Conservation (phyloP, 2,113 vertebrate genomes). For the Myrmophylax atrothorax region DNA sequence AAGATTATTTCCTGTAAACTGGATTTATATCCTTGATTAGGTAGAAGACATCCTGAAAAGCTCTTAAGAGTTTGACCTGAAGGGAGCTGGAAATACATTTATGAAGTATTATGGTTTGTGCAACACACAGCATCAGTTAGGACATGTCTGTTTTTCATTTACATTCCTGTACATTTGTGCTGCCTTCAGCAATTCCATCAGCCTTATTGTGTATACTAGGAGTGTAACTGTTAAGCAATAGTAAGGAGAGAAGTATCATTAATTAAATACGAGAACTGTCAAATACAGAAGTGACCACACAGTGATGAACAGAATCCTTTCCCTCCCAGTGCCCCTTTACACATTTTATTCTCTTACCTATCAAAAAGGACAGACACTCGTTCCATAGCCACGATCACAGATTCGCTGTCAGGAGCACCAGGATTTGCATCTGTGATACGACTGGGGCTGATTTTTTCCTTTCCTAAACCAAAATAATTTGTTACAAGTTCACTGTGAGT, state of each 20-base stretch:
- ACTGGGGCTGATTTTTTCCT: constrained; percentile 92
- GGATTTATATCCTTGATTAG: constrained; percentile 42
- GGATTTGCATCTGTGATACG: constrained; percentile 81
- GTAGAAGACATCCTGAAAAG: constrained; percentile 38
- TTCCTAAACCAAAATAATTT: constrained; percentile 78
- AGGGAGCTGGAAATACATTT: constrained; percentile 41
- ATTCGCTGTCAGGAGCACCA: constrained; percentile 90
- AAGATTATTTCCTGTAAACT: constrained; percentile 42
- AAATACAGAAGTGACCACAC: background rate
- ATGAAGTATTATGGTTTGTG: background rate
- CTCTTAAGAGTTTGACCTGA: constrained; percentile 37
- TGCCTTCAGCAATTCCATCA: constrained; percentile 33
- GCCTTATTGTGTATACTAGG: background rate
- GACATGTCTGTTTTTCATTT: constrained; percentile 52
- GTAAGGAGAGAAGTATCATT: background rate
- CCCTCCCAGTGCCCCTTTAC: background rate
- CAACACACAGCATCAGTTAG: constrained; percentile 10
- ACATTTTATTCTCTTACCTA: constrained; percentile 76
- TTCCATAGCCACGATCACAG: constrained; percentile 97
- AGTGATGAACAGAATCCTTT: background rate
- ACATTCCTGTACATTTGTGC: constrained; percentile 36
- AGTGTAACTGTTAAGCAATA: background rate
- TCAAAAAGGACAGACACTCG: constrained; percentile 97
- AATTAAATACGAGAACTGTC: background rate
- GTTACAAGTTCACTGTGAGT: background rate